phyloP scores from a whole-genome alignment of 2,888 invertebrate species.

The Leptinotarsa tumamoca region DNA sequence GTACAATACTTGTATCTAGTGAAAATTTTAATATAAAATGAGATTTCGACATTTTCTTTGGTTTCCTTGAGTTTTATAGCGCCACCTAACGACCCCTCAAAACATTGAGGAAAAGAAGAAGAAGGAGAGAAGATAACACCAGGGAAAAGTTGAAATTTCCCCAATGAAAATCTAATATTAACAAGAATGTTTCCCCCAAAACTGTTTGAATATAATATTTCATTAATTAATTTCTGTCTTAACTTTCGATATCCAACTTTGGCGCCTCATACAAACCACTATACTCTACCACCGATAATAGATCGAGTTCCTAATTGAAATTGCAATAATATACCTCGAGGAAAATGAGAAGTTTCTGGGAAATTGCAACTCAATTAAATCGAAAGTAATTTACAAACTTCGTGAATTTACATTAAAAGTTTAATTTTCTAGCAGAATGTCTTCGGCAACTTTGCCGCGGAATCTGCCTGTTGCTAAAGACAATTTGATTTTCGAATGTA shows the following conservation, averaged over 20 bases:
- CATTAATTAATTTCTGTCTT: too few relatives aligned
- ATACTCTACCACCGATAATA: neutral
- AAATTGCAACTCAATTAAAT: conserved; percentile 35
- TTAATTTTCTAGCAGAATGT: neutral
- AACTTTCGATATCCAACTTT: neutral
- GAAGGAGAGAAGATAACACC: too few relatives aligned
- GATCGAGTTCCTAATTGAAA: neutral
- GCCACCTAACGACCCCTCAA: too few relatives aligned
- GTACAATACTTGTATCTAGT: too few relatives aligned
- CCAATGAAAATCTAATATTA: too few relatives aligned
- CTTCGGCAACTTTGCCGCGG: neutral
- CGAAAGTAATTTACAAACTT: conserved; percentile 17
- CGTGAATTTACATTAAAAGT: conserved; percentile 10
- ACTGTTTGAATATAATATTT: too few relatives aligned
- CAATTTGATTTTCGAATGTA: neutral
- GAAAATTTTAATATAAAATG: too few relatives aligned
- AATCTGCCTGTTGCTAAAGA: neutral
- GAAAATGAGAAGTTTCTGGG: conserved; percentile 32
- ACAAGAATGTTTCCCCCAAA: too few relatives aligned
- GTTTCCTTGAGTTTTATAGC: too few relatives aligned
- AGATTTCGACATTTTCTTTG: too few relatives aligned
- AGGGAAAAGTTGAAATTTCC: too few relatives aligned
- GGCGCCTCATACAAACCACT: neutral
- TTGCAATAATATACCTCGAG: conserved; percentile 9
- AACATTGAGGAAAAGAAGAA: too few relatives aligned